These are phyloP conservation scores for Drosophila ercepeae DNA, from an alignment of 1,140 invertebrate species.

Conservation along the genomic window DNA sequence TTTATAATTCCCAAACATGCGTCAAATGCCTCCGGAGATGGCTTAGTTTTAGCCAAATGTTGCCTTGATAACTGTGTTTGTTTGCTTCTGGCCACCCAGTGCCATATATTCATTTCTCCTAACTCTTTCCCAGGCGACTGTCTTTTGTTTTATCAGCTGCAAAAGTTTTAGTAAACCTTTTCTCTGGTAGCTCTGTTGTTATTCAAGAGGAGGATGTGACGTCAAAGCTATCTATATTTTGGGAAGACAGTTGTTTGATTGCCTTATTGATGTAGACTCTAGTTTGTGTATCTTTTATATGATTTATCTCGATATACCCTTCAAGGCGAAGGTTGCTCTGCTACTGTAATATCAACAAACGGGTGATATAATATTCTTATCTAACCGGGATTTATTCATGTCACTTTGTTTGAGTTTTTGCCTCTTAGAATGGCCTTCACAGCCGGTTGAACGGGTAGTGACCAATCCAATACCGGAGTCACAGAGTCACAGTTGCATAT, in stretches of 20 bases:
- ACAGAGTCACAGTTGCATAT: conserved; percentile 17
- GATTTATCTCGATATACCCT: background rate
- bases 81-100: conserved; percentile 33
- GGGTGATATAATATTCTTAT: conserved; percentile 20
- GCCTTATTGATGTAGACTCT: background rate
- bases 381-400: conserved; percentile 24
- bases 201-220: conserved; percentile 17
- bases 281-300: background rate
- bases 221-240: conserved; percentile 10
- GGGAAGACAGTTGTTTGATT: background rate
- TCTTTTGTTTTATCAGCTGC: conserved; percentile 57
- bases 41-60: conserved; percentile 40
- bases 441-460: conserved; percentile 35
- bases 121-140: conserved; percentile 13
- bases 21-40: conserved; percentile 41
- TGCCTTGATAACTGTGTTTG: conserved; percentile 48
- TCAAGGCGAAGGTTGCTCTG: conserved; percentile 16
- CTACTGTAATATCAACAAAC: conserved; percentile 7
- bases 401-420: conserved; percentile 14
- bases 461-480: conserved; percentile 12
- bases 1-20: conserved; percentile 50
- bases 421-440: conserved; percentile 23
- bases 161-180: conserved; percentile 40
- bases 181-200: conserved; percentile 12
- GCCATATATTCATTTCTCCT: conserved; percentile 45